Conservation (phyloP, 2,797 vertebrate species). For the Octomys mimax region DNA sequence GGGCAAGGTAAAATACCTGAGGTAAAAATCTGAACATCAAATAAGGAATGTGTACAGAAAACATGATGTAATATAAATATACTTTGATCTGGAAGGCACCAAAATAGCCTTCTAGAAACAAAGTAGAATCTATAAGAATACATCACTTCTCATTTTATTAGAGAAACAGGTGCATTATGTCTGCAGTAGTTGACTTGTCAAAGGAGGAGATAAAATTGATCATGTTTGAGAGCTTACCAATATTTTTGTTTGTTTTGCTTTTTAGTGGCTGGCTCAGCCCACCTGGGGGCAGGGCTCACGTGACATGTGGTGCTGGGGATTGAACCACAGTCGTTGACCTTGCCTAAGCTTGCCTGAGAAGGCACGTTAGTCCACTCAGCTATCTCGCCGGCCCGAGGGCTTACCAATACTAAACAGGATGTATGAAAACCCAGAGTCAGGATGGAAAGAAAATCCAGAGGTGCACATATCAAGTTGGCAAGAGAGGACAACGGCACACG, state of each 20-base stretch:
- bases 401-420: background rate
- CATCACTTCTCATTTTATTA: background rate
- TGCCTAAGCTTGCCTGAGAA: too few species aligned
- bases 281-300: too few species aligned
- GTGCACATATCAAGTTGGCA: background rate
- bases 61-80: background rate
- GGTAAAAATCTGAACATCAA: background rate
- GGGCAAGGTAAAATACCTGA: background rate
- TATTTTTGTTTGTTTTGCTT: background rate
- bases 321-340: too few species aligned
- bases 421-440: background rate
- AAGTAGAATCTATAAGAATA: background rate
- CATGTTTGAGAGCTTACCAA: background rate
- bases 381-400: too few species aligned
- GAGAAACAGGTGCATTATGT: background rate
- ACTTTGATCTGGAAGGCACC: background rate
- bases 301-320: too few species aligned
- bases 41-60: background rate
- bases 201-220: background rate
- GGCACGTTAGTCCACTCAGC: too few species aligned
- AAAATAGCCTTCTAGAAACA: background rate
- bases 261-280: too few species aligned
- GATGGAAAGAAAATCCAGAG: background rate
- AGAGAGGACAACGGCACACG: background rate
- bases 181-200: background rate